Evolutionary conservation across 1,140 invertebrate species (phyloP), one percentile per base, ranked within the genome.

Genomic region (Vanessa tameamea): DNA sequence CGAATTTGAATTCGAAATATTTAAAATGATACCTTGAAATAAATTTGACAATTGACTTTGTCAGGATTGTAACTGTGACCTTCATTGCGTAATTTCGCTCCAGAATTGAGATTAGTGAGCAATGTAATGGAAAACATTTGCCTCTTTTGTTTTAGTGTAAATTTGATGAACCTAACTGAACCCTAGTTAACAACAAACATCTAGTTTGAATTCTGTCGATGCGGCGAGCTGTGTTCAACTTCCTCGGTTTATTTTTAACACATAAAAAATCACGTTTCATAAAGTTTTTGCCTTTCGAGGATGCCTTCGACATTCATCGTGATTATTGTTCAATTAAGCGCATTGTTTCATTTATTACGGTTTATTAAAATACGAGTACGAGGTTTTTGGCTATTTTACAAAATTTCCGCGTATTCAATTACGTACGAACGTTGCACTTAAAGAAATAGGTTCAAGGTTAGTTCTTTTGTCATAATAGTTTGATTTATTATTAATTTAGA

Each of bases 251-350:
- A 53, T 53, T 53, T 53, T 53, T 53, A n/a, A 16, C n/a, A 20
- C n/a, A 23, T 11, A 57, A 57, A 57, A 23, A 23, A 23, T 57
- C 53, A 57, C 53, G 53, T 57, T 23, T 57, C 9, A 12, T 23
- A 11, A 57, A 57, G 20, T 57, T 57, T 57, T 57, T 57, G 16
- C 53, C 16, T 13, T 20, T 50, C 15, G 15, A 50, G 15, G 48
- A 57, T 57, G 13, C 53, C 16, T 23, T 57, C 53, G 20, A 57
- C 20, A 9, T 59, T 55, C 15, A 55, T 55, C n/a, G 16, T 12
- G 8, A 26, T 61, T 23, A 61, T 61, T 61, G 57, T 61, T 61
- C 31, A 31, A 61, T 61, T 61, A 61, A n/a, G 23, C 31, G 8
- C 26, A 61, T 61, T 61, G 57, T 61, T 16, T 61, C 14, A n/a